Evolutionary conservation across 2,113 vertebrate species (phyloP), one percentile per base, ranked within the genome.

Genomic region (Poicephalus meyeri): DNA sequence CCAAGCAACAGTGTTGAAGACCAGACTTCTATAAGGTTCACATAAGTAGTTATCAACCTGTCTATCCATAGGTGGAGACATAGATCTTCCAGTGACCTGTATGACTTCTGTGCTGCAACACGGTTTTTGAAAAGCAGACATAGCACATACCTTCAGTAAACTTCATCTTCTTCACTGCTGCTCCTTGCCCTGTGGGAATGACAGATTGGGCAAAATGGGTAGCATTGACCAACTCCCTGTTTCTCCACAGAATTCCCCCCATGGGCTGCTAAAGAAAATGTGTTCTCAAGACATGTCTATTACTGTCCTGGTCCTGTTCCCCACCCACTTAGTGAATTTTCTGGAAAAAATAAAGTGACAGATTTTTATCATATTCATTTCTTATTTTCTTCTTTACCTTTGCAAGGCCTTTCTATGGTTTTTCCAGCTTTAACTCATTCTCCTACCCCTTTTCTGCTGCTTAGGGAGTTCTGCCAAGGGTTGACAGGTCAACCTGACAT

Each of bases 61-160:
- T 17, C 49, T 63, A 33, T 94, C 84, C 73, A 41, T 81, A 94
- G 77, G 84, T 84, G 86, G 91, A 96, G 91, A 96, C 69, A 88
- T 28, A 91, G 87, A 87, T 85, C 89, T 92, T 91, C 50, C 70
- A 64, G 46, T 60, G 29, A 71, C 47, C 55, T 71, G 15, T 39
- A 25, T 1, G 8, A 35, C 52, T 85, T 55, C 4, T 4, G 1
- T 60, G 58, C 44, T 80, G 33, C 35, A 72, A 7, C n/a, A 28
- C 13, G 16, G 2, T 16, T 77, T 93, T 46, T 49, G 28, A 24
- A 55, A 84, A 64, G 42, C 56, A 79, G 61, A 70, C 12, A 21
- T 84, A 78, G 60, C 8, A n/a, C 16, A 18, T 19, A 4, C 4
- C 41, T 78, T 58, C 28, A 41, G 28, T 21, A 71, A 78, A 89